Evolutionary conservation across 2,113 vertebrate species (phyloP), one percentile per base, ranked within the genome.

Genomic region (Spermophilus dauricus): DNA sequence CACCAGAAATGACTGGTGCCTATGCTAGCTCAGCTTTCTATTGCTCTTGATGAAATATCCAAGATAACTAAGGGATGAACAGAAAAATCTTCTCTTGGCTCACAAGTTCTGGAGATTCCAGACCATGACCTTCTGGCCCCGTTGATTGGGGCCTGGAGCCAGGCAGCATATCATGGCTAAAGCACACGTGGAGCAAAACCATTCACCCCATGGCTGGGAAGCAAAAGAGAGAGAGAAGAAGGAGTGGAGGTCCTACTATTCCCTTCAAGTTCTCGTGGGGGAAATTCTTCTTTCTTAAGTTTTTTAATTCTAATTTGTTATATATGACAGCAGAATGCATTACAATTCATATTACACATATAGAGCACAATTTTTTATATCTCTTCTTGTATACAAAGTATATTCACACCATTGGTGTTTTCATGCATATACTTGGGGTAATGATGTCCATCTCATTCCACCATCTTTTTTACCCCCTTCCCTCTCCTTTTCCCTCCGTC

Each of bases 1-100:
- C 20, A 99, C 98, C 24, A 99, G 98, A 97, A 99, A 99, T 98
- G 30, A 98, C 99, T 45, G 99, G 99, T 93, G 99, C 99, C 98
- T 99, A 99, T 61, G 18, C 72, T 12, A 20, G 51, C 26, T 73
- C 32, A 20, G 32, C 58, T n/a, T 51, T 63, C 32, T 77, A 8
- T 77, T 65, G 48, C 45, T 77, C 32, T 37, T 8, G 18, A 12
- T 28, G 42, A 80, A 80, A 48, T 13, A 48, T 16, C 39, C 80
- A 81, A 72, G 51, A n/a, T 14, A 72, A 37, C 11, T 30, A 9
- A 61, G 3, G n/a, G 53, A 6, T 70, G 70, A 45, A 37, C 11
- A 77, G 58, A 56, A 9, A 80, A 34, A 17, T 10, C 30, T 81
- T 16, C 4, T 8, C 30, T 51, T 11, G 65, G 53, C 14, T 87